Percentiles rank a stretch among this genome's conserved stretches.
These are phyloP conservation scores for Drosophila austrosaltans DNA, from an alignment of 2,888 invertebrate genomes.

Conservation along the genomic window DNA sequence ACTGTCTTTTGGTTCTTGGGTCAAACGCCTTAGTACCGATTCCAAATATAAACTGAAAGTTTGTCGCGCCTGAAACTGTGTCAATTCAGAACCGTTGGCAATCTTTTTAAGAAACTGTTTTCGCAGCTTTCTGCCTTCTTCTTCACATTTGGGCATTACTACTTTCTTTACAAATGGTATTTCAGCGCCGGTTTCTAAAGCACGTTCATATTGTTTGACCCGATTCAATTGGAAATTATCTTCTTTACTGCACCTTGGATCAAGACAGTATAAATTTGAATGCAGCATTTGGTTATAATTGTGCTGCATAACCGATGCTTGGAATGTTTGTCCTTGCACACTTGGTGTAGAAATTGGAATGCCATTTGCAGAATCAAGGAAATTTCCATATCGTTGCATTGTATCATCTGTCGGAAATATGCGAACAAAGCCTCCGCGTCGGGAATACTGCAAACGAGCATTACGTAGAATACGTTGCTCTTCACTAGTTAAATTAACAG, in stretches of 20 bases:
- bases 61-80: slow-evolving; percentile 88
- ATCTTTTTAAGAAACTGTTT: slow-evolving; percentile 84
- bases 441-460: slow-evolving; percentile 90
- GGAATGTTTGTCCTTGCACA: slow-evolving; percentile 85
- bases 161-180: slow-evolving; percentile 80
- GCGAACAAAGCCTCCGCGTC: slow-evolving; percentile 94
- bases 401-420: slow-evolving; percentile 95
- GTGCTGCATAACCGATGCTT: slow-evolving; percentile 86
- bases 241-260: slow-evolving; percentile 54
- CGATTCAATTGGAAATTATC: slow-evolving; percentile 82
- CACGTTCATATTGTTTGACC: slow-evolving; percentile 84
- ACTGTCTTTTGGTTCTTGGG: slow-evolving; percentile 82
- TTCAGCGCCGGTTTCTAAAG: slow-evolving; percentile 75
- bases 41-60: slow-evolving; percentile 91
- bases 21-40: slow-evolving; percentile 88
- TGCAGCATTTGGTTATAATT: slow-evolving; percentile 92
- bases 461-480: slow-evolving; percentile 91
- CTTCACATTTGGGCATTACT: slow-evolving; percentile 81
- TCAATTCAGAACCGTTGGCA: slow-evolving; percentile 87
- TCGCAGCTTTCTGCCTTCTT: slow-evolving; percentile 79
- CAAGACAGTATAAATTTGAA: slow-evolving; percentile 89
- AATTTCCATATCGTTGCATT: slow-evolving; percentile 92
- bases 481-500: slow-evolving; percentile 87
- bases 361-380: slow-evolving; percentile 90
- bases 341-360: slow-evolving; percentile 88